phyloP scores from a whole-genome alignment of 2,113 vertebrate species.

The Colinus virginianus region DNA sequence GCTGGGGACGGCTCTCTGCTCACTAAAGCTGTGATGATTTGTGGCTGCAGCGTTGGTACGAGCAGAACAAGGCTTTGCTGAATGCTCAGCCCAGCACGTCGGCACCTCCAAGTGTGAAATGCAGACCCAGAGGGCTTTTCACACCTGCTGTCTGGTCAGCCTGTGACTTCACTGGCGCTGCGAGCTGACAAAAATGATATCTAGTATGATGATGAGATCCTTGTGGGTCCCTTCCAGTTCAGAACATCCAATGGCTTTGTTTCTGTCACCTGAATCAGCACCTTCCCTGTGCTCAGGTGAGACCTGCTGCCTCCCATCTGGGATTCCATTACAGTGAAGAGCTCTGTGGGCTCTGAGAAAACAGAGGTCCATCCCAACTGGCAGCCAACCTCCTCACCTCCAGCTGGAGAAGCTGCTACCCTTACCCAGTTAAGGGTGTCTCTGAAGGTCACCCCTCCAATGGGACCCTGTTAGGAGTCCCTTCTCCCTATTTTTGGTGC shows the following conservation, averaged over 20 bases:
- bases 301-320: too few species aligned
- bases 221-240: too few species aligned
- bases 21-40: not conserved
- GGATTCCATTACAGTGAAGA: too few species aligned
- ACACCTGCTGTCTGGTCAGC: not conserved
- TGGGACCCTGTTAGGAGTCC: not conserved
- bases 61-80: fast-evolving
- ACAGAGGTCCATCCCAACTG: fast-evolving
- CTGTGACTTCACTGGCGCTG: not conserved
- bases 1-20: not conserved
- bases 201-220: too few species aligned
- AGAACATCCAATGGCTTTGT: too few species aligned
- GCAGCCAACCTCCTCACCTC: not conserved
- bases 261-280: too few species aligned
- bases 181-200: too few species aligned
- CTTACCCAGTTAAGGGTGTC: not conserved
- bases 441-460: not conserved
- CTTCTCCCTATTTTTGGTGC: not conserved
- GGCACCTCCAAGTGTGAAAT: not conserved
- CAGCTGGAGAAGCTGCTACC: not conserved
- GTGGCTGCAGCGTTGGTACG: fast-evolving
- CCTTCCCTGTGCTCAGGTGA: too few species aligned
- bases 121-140: not conserved
- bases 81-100: not conserved
- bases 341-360: not conserved